A percentile compares a stretch with the other conserved stretches of the same genome.
Evolutionary conservation across 2,113 vertebrate species (phyloP).

Genomic region (Sphaerodactylus townsendi): DNA sequence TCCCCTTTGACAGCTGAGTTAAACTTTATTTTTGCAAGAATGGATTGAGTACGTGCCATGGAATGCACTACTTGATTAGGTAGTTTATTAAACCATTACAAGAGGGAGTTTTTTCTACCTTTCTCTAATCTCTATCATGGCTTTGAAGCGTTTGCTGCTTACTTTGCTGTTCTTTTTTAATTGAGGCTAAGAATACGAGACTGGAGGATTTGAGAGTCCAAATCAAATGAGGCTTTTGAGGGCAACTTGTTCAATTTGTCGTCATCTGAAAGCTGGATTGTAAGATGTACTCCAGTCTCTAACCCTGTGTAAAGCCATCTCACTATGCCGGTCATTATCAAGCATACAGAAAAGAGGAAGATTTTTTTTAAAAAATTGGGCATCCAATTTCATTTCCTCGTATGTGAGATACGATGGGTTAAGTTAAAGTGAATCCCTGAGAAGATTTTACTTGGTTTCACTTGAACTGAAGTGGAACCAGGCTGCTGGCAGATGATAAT

Average conservation of each 20-base stretch:
- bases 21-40: background rate
- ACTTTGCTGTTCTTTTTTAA: constrained; percentile 26
- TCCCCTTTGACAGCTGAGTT: background rate
- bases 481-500: too few species aligned
- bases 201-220: background rate
- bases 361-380: background rate
- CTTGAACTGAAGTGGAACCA: too few species aligned
- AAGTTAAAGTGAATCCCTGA: background rate
- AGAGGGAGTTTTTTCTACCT: constrained; percentile 28
- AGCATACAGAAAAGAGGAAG: background rate
- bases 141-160: constrained; percentile 44
- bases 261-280: background rate
- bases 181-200: constrained; percentile 22
- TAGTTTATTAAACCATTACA: constrained; percentile 19
- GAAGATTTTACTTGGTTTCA: background rate
- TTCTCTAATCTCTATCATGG: constrained; percentile 22
- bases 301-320: background rate
- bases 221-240: constrained; percentile 17
- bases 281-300: background rate
- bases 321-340: background rate
- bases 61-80: constrained; percentile 23
- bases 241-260: background rate
- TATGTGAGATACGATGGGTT: background rate
- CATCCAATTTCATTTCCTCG: background rate
- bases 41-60: constrained; percentile 6